phyloP scores from a whole-genome alignment of 2,888 invertebrate genomes.

The Drosophila melanosoma region DNA sequence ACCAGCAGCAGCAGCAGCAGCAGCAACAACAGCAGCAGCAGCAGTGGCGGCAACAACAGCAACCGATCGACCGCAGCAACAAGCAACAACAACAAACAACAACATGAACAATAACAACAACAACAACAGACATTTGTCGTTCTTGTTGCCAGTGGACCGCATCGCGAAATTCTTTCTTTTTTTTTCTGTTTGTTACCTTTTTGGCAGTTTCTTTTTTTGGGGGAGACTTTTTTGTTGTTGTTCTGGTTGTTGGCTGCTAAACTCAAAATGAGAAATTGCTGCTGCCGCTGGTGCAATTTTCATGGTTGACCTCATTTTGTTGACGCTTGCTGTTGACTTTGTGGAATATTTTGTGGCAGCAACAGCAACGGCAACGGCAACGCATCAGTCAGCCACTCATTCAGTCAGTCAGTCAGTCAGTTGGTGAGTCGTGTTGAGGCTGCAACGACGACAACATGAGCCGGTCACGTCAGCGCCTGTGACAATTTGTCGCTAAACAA shows the following conservation, averaged over 20 bases:
- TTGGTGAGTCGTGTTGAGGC: conserved; percentile 21
- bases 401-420: conserved; percentile 25
- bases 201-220: conserved; percentile 30
- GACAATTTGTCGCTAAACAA: conserved; percentile 79
- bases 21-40: conserved; percentile 25
- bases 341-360: conserved; percentile 69
- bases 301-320: conserved; percentile 78
- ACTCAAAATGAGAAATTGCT: conserved; percentile 78
- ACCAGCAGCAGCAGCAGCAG: conserved; percentile 59
- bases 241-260: conserved; percentile 59
- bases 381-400: conserved; percentile 53
- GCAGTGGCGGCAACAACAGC: conserved; percentile 43
- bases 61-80: conserved; percentile 58
- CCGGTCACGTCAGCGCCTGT: conserved; percentile 56
- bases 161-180: conserved; percentile 66
- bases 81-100: conserved; percentile 29
- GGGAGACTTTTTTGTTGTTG: conserved; percentile 27
- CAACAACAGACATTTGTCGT: conserved; percentile 34
- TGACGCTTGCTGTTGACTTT: conserved; percentile 70
- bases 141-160: conserved; percentile 55
- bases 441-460: conserved; percentile 45
- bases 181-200: conserved; percentile 26
- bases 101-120: conserved; percentile 35
- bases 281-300: conserved; percentile 77
- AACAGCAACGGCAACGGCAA: conserved; percentile 48